Conservation (phyloP, 2,888 invertebrate species). For the Drosophila lacicola region DNA sequence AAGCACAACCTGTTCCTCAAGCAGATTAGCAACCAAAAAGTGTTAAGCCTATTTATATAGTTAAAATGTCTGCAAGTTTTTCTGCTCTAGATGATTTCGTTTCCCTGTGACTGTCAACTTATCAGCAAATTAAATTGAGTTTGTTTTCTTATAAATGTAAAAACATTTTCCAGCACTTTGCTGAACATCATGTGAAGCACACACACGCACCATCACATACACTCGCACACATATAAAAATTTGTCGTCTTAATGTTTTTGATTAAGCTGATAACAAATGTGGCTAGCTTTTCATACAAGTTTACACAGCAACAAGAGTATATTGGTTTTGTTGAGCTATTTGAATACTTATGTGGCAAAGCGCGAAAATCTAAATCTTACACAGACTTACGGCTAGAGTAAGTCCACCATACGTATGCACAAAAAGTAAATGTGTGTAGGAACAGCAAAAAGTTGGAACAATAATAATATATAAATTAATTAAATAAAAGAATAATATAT, state of each 20-base stretch:
- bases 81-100: slow-evolving; percentile 1
- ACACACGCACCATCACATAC: slow-evolving; percentile 23
- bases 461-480: too few relatives aligned
- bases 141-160: slow-evolving; percentile 68
- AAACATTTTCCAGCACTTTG: slow-evolving; percentile 51
- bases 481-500: too few relatives aligned
- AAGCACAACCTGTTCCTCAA: slow-evolving; percentile 64
- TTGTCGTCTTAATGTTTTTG: slow-evolving; percentile 45
- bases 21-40: slow-evolving; percentile 68
- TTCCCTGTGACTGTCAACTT: slow-evolving; percentile 51
- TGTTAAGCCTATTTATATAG: slow-evolving; percentile 75
- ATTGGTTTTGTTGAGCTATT: background rate
- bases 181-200: background rate
- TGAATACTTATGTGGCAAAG: too few relatives aligned
- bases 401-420: too few relatives aligned
- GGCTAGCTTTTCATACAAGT: slow-evolving; percentile 3
- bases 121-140: slow-evolving; percentile 73
- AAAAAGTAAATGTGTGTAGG: too few relatives aligned
- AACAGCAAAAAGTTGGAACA: too few relatives aligned
- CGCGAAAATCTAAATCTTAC: too few relatives aligned
- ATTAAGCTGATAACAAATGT: slow-evolving; percentile 69
- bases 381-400: too few relatives aligned
- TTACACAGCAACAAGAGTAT: too few relatives aligned
- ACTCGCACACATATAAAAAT: slow-evolving; percentile 19
- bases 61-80: slow-evolving; percentile 54